Base-by-base conservation (phyloP, 2,113 vertebrate species). In the Aplodontia rufa region DNA sequence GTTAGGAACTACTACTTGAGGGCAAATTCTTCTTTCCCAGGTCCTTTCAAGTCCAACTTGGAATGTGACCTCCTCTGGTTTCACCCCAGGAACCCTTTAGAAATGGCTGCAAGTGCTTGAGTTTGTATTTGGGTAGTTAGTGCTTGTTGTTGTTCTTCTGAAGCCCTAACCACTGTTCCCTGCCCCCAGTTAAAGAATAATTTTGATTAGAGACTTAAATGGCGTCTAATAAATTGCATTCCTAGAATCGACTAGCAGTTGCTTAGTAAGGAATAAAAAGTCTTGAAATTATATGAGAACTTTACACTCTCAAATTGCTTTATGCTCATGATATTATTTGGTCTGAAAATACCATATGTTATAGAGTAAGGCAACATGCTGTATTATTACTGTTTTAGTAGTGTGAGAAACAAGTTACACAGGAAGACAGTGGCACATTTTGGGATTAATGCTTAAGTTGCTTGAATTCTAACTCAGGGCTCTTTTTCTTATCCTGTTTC, bases 21-120 rank as follows among this genome's bases (percentile, higher is more conserved):
- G 96, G 82, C 2, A 76, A 32, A 69, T 95, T 93, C 68, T 37
- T 88, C 47, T 42, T 91, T 69, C 60, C 76, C 69, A 91, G 58
- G 45, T 83, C n/a, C 35, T 93, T 96, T 89, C 8, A 74, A 72
- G 64, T 60, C 3, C 22, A 78, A 64, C 42, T 95, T 90, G 76
- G 72, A 92, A 82, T 95, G 79, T 95, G 78, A 78, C 35, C 26
- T 87, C 14, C 40, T 17, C 14, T 80, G 35, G 47, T 76, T 51
- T 40, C 10, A 37, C 30, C 3, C 9, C 7, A 24, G 47, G 82
- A 75, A 45, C 37, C 32, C 13, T 19, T 28, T 51, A 53, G 83
- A 74, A 11, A 19, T 13, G 71, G 9, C 19, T 84, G 30, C 20
- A 40, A 49, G 53, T 68, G 49, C 55, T 40, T 51, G 32, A 55